Evolutionary conservation across 2,113 vertebrate species (phyloP), one percentile per base, ranked within the genome.

Genomic region (Phalacrocorax brasilianus): DNA sequence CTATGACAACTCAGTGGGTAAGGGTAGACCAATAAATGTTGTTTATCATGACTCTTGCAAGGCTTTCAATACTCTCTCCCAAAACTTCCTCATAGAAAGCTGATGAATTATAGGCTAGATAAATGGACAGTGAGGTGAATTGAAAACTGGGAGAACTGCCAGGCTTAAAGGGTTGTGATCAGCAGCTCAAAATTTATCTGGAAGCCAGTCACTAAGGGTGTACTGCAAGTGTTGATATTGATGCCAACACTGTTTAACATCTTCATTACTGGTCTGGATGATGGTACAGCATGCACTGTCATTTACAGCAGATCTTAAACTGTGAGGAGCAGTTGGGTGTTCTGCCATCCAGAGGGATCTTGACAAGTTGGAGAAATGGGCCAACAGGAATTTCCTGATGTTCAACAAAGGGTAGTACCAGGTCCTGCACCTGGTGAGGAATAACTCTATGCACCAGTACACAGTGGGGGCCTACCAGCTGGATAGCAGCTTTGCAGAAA

Each of bases 151-250:
- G 47, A 76, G 27, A 88, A 66, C 24, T 47, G 11, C 20, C 26
- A 66, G 16, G 17, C 66, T 76, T 20, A 42, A 53, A 56, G 5
- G 14, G 7, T 65, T 83, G 30, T 52, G 23, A 65, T 12, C 28
- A 92, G 38, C 45, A 52, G 35, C 27, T 62, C 35, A 62, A 81
- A 87, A 55, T 82, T 35, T 15, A 33, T 49, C 35, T 50, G 49
- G 42, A 80, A 63, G 5, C 14, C 10, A 32, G 18, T 72, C 63
- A 58, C 26, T 11, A 71, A 6, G 11, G 33, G 5, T 50, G 12
- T 70, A 38, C 44, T 1, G 0, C 18, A 71, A 52, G 56, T 32
- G 26, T 35, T 1, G 0, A 30, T 52, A n/a, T 13, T 70, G 30
- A 33, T 56, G 35, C 27, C 68, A 80, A 74, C 11, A 45, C 11